Evolutionary conservation across 2,797 vertebrate species (phyloP).

Genomic region (Anguilla marmorata): DNA sequence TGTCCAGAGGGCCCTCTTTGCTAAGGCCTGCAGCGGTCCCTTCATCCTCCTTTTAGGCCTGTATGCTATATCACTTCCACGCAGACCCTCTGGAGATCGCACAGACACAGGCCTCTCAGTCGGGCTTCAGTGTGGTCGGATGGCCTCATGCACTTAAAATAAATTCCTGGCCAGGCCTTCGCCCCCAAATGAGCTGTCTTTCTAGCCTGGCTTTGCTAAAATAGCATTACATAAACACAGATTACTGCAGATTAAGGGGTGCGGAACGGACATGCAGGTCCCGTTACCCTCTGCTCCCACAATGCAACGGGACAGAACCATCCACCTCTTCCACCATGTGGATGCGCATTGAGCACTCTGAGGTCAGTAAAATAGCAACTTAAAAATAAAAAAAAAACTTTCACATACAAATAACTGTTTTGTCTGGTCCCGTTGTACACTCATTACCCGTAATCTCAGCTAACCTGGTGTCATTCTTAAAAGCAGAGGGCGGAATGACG

Average conservation of each 20-base stretch:
- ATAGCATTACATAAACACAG: conserved; percentile 63
- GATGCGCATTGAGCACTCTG: neutral
- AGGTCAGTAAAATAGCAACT: neutral
- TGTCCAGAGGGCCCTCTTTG: neutral
- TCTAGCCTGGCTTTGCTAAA: conserved; percentile 44
- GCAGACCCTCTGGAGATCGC: neutral
- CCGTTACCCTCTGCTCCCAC: conserved; percentile 36
- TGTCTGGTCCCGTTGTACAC: neutral
- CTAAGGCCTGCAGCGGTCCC: neutral
- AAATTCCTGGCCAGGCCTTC: conserved; percentile 53
- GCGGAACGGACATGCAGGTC: conserved; percentile 47
- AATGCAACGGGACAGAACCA: conserved; percentile 7
- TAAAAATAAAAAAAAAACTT: neutral
- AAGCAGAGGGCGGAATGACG: neutral
- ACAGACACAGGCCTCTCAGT: neutral
- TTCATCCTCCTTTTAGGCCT: neutral
- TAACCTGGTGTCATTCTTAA: neutral
- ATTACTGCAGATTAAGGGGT: conserved; percentile 59
- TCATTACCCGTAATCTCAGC: neutral
- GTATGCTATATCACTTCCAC: neutral
- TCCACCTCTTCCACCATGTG: neutral
- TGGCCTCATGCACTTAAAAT: conserved; percentile 54
- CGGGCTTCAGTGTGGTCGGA: conserved; percentile 28
- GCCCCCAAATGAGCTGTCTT: conserved; percentile 52
- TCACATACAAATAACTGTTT: neutral